phyloP scores from a whole-genome alignment of 2,113 vertebrate species.

The Polypterus bichir region DNA sequence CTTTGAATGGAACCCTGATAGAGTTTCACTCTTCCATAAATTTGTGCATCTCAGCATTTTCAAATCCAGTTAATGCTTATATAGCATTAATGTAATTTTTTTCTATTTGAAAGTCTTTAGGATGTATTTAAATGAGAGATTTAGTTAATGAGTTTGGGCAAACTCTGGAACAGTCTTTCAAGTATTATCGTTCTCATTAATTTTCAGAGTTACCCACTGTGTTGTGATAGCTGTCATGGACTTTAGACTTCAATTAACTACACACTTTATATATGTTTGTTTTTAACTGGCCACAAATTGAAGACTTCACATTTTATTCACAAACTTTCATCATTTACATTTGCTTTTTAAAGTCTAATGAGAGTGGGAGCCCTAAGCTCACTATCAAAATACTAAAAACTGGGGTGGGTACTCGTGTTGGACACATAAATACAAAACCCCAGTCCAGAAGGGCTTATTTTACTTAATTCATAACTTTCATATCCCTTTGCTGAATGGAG shows the following conservation, averaged over 20 bases:
- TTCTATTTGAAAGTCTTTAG: constrained; percentile 83
- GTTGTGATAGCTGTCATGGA: constrained; percentile 97
- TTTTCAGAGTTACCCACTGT: constrained; percentile 96
- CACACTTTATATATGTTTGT: constrained; percentile 53
- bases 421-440: too few species aligned
- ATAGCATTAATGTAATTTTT: constrained; percentile 71
- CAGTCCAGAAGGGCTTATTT: too few species aligned
- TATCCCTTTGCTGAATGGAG: too few species aligned
- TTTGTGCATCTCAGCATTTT: constrained; percentile 47
- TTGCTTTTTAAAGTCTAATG: too few species aligned
- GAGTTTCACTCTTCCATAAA: constrained; percentile 29
- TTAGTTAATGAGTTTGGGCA: constrained; percentile 99
- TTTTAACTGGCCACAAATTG: constrained; percentile 18
- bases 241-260: constrained; percentile 97
- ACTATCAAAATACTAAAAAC: too few species aligned
- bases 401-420: too few species aligned
- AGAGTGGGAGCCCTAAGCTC: too few species aligned
- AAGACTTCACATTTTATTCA: constrained; percentile 29
- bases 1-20: constrained; percentile 25
- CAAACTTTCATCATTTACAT: not conserved
- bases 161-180: constrained; percentile 98
- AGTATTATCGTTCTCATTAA: constrained; percentile 99
- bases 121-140: constrained; percentile 88
- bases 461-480: too few species aligned
- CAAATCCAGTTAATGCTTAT: constrained; percentile 56